Conservation (phyloP, 2,797 vertebrate species). For the Chloroceryle inda region DNA sequence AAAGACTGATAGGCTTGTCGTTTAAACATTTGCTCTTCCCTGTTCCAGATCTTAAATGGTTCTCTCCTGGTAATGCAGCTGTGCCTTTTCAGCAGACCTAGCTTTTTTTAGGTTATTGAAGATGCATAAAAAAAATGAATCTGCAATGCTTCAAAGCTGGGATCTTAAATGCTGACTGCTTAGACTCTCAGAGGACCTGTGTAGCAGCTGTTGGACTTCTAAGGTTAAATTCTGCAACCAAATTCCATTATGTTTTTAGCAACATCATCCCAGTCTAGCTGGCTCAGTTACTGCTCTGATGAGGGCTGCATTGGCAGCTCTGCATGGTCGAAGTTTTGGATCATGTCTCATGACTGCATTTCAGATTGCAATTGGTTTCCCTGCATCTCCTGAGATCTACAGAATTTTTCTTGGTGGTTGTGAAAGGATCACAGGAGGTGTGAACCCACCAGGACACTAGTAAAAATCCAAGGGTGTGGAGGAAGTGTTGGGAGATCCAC, state of each 20-base stretch:
- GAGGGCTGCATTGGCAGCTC: neutral
- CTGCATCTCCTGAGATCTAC: neutral
- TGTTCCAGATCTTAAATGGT: conserved; percentile 57
- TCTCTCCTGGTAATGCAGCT: conserved; percentile 27
- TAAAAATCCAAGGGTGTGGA: neutral
- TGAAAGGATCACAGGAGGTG: neutral
- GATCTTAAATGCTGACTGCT: neutral
- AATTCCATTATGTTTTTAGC: conserved; percentile 10
- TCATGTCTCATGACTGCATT: neutral
- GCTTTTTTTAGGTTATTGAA: conserved; percentile 46
- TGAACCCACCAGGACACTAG: neutral
- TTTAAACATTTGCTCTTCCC: conserved; percentile 29
- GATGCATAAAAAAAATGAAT: neutral
- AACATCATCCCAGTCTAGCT: neutral
- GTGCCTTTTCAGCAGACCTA: conserved; percentile 4
- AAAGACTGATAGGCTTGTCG: conserved; percentile 41
- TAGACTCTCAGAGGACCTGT: neutral
- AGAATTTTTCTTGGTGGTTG: neutral
- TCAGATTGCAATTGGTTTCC: neutral
- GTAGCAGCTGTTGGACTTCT: neutral
- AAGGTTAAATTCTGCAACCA: neutral
- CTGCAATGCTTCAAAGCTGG: conserved; percentile 5
- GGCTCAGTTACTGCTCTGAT: neutral
- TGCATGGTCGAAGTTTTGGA: neutral
- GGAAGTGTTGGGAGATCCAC: neutral